These are phyloP conservation scores for Tholera decimalis DNA, from an alignment of 2,888 invertebrate genomes.

Conservation along the genomic window DNA sequence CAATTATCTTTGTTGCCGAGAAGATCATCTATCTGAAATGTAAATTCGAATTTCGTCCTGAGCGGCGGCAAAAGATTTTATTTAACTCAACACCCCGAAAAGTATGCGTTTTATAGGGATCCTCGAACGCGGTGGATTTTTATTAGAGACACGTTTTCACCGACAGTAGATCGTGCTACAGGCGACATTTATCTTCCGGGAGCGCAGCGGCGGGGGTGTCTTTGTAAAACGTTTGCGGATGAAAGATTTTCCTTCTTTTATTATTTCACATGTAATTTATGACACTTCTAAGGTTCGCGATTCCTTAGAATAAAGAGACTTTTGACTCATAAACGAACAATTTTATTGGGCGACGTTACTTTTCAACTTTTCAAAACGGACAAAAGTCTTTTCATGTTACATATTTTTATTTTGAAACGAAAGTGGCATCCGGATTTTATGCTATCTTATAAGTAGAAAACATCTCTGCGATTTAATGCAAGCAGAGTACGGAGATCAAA, in stretches of 20 bases:
- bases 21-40: conserved; percentile 63
- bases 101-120: conserved; percentile 67
- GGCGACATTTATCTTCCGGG: conserved; percentile 84
- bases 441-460: conserved; percentile 73
- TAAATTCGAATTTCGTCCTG: conserved; percentile 60
- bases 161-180: conserved; percentile 83
- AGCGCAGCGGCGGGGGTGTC: conserved; percentile 75
- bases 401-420: conserved; percentile 55
- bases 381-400: conserved; percentile 56
- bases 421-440: conserved; percentile 65
- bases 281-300: conserved; percentile 78
- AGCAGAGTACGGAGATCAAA: conserved; percentile 89
- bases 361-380: conserved; percentile 60
- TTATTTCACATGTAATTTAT: conserved; percentile 89
- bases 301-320: conserved; percentile 73
- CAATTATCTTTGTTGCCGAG: conserved; percentile 69
- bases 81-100: conserved; percentile 62
- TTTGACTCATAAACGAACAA: conserved; percentile 73
- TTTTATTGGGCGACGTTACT: conserved; percentile 69
- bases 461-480: conserved; percentile 86
- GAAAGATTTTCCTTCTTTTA: conserved; percentile 87
- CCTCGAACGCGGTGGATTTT: conserved; percentile 74
- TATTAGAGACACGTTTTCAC: conserved; percentile 82
- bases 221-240: conserved; percentile 86
- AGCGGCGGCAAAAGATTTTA: conserved; percentile 59